Conservation (phyloP, 2,113 vertebrate species). For the Ornithorhynchus anatinus region DNA sequence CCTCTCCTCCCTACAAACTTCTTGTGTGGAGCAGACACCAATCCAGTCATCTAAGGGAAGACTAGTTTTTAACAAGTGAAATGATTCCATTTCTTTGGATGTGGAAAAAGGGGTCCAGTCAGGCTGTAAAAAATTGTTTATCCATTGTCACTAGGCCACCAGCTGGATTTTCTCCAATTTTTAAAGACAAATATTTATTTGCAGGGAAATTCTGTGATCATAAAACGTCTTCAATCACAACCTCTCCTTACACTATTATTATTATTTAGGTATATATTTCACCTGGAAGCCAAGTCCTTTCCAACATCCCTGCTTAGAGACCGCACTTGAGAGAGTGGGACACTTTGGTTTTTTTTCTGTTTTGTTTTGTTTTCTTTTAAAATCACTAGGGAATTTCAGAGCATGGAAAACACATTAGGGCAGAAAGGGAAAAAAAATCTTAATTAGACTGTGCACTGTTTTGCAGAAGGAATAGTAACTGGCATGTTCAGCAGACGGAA, state of each 20-base stretch:
- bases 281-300: conserved; percentile 63
- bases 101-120: not conserved
- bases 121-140: not conserved
- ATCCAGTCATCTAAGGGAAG: too few species aligned
- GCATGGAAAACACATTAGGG: conserved; percentile 65
- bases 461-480: conserved; percentile 26
- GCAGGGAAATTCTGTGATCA: conserved; percentile 68
- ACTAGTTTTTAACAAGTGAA: not conserved
- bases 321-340: conserved; percentile 13
- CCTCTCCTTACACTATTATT: conserved; percentile 46
- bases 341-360: not conserved
- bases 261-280: conserved; percentile 54
- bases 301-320: conserved; percentile 54
- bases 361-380: conserved; percentile 27
- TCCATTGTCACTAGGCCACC: too few species aligned
- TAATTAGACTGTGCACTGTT: conserved; percentile 32
- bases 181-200: conserved; percentile 61
- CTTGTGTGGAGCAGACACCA: too few species aligned
- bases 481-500: conserved; percentile 41
- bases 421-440: conserved; percentile 51
- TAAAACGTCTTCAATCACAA: conserved; percentile 66
- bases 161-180: conserved; percentile 43
- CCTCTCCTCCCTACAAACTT: too few species aligned
- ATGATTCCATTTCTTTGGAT: not conserved
- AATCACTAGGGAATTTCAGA: conserved; percentile 58